Conservation (phyloP, 2,113 vertebrate species). For the Malurus cyaneus region DNA sequence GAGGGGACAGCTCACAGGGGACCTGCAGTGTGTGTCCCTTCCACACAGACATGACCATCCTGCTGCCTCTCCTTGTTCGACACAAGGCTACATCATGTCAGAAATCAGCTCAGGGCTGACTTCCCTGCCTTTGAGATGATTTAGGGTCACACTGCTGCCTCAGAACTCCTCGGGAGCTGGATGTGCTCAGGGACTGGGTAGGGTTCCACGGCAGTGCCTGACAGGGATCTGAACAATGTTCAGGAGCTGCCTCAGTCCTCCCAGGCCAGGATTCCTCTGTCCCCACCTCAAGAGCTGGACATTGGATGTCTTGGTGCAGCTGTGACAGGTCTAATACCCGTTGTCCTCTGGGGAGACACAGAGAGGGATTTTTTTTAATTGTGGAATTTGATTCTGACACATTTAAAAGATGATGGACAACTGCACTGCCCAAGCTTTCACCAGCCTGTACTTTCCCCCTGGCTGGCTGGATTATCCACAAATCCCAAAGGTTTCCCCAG, state of each 20-base stretch:
- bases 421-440: background rate
- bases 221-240: background rate
- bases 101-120: background rate
- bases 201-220: background rate
- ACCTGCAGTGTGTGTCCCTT: background rate
- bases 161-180: background rate
- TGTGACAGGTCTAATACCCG: background rate
- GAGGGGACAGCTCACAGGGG: background rate
- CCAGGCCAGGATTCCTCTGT: background rate
- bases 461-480: background rate
- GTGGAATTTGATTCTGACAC: background rate
- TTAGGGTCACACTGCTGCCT: background rate
- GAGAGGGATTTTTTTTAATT: background rate
- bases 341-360: background rate
- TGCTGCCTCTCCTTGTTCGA: background rate
- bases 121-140: background rate
- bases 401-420: background rate
- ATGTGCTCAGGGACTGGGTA: background rate
- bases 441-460: background rate
- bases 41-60: background rate
- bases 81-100: background rate
- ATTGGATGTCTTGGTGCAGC: background rate
- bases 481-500: background rate
- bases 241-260: background rate
- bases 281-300: background rate